Conservation (phyloP, 2,888 invertebrate genomes). For the Bombylius major region DNA sequence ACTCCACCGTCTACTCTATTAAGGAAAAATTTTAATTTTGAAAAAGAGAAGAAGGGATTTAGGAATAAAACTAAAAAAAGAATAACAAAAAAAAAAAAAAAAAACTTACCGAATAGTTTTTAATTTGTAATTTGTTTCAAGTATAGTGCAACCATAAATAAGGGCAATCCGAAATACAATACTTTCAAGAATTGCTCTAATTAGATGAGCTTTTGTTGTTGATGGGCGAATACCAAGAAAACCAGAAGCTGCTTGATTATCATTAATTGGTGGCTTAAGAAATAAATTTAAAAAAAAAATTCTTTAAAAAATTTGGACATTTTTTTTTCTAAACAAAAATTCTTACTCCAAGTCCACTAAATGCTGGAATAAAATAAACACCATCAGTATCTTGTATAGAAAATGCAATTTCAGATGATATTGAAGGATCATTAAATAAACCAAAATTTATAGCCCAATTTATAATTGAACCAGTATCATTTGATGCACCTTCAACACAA, state of each 20-base stretch:
- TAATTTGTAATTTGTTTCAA: slow-evolving; percentile 52
- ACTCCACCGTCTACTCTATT: slow-evolving; percentile 89
- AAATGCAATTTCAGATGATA: slow-evolving; percentile 53
- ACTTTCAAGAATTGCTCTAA: slow-evolving; percentile 74
- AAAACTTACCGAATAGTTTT: slow-evolving; percentile 44
- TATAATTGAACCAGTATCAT: slow-evolving; percentile 78
- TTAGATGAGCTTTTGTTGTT: slow-evolving; percentile 62
- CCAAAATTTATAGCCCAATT: slow-evolving; percentile 71
- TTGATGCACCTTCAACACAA: slow-evolving; percentile 73
- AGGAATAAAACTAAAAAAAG: not conserved
- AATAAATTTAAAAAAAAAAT: not conserved
- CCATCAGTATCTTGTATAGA: slow-evolving; percentile 60
- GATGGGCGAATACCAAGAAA: slow-evolving; percentile 57
- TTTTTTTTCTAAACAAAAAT: slow-evolving; percentile 15
- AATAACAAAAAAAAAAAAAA: not conserved
- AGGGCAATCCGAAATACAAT: slow-evolving; percentile 71
- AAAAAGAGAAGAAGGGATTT: not conserved
- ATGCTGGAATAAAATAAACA: slow-evolving; percentile 79
- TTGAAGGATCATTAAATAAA: slow-evolving; percentile 48
- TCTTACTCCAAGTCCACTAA: slow-evolving; percentile 70
- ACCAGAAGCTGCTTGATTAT: slow-evolving; percentile 69
- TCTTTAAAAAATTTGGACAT: not conserved
- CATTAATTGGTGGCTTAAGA: slow-evolving; percentile 74
- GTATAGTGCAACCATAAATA: slow-evolving; percentile 56
- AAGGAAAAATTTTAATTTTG: not conserved